phyloP scores from a whole-genome alignment of 2,888 invertebrate genomes.

The Cheilosia scutellata region DNA sequence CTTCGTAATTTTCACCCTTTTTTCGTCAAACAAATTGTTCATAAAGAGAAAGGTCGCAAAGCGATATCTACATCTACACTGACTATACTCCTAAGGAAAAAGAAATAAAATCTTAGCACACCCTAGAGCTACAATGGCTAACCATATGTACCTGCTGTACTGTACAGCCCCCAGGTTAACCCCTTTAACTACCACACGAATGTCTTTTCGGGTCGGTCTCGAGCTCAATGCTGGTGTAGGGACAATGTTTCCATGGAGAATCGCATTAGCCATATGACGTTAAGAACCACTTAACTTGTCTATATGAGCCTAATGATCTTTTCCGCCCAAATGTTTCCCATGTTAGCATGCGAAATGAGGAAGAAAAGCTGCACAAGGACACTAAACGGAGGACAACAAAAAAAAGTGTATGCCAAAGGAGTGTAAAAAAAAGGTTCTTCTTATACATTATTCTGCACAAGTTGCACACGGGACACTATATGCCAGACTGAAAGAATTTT shows the following conservation, averaged over 20 bases:
- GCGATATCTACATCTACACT: neutral
- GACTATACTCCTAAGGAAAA: neutral
- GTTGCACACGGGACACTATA: constrained; percentile 56
- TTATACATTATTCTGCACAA: constrained; percentile 57
- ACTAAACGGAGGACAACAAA: constrained; percentile 16
- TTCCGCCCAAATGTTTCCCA: constrained; percentile 76
- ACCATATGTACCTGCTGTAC: constrained; percentile 56
- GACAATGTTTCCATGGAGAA: constrained; percentile 27
- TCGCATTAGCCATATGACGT: constrained; percentile 78
- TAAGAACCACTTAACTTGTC: constrained; percentile 84
- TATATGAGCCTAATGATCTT: constrained; percentile 84
- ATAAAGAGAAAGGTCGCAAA: constrained; percentile 31
- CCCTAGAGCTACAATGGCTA: constrained; percentile 59
- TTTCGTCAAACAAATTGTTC: constrained; percentile 32
- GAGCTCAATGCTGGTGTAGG: neutral
- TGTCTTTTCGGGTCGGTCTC: constrained; percentile 50
- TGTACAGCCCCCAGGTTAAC: constrained; percentile 61
- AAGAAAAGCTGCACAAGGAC: constrained; percentile 60
- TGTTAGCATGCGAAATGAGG: constrained; percentile 68
- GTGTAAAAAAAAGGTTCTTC: constrained; percentile 31
- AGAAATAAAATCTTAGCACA: constrained; percentile 62
- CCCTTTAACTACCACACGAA: constrained; percentile 53
- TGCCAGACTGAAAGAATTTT: constrained; percentile 54
- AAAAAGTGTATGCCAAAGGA: constrained; percentile 13
- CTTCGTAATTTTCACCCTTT: constrained; percentile 57